Evolutionary conservation across 64 coral and sea anemone genomes (phyloP), one percentile per base, ranked within the genome.

Genomic region (Actinia tenebrosa): DNA sequence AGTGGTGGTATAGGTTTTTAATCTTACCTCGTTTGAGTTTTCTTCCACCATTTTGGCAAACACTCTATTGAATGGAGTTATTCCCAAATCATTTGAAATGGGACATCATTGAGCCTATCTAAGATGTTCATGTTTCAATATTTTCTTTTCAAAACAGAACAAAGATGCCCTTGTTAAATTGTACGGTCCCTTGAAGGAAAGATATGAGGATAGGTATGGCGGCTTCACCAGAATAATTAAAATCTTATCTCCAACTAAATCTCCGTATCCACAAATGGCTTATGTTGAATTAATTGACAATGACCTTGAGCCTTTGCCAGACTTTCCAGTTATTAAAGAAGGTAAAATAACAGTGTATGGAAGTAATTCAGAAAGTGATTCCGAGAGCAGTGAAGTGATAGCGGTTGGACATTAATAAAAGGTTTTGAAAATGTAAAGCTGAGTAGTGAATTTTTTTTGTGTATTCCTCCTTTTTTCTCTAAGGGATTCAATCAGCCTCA

Each of bases 141-240:
- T 82, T 66, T 37, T 22, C 44, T 90, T 72, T 90, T 60, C 11
- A 17, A 46, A 9, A 82, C 54, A 99, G 97, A 85, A 99, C 50
- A 56, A 95, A 71, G 86, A 93, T 53, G 97, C 93, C 75, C 77
- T 99, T 59, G 85, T 91, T 7, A 99, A 99, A 86, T 68, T 99
- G n/a, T 99, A 93, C 58, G 89, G 81, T 8, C 86, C 91, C 20
- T 80, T 99, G 1, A 95, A 95, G 72, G 84, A 95, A 45, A 95
- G 97, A 75, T 99, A 99, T 42, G 10, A 83, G 59, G 93, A 95
- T 83, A 89, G 83, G 91, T 99, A 99, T 89, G 97, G 97, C 50
- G 87, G 91, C 3, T 99, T 95, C 92, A 93, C 95, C 3, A 84
- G 43, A 71, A 89, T 99, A 68, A 90, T 85, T n/a, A 92, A 60